Evolutionary conservation across 2,113 vertebrate genomes (phyloP).

Genomic region (Ochotona curzoniae): DNA sequence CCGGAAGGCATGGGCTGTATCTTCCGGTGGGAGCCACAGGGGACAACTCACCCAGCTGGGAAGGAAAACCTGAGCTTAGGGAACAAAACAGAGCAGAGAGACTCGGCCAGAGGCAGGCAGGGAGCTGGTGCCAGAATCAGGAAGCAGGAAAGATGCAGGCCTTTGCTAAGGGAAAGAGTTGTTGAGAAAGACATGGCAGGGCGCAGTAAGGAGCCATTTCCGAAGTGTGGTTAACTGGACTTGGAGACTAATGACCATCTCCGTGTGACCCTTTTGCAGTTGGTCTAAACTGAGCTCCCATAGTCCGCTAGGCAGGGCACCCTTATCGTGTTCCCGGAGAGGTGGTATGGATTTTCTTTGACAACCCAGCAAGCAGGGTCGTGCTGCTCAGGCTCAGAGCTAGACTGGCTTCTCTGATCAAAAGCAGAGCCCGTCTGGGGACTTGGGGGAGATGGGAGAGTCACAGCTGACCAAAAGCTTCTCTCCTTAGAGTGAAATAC

Average conservation of each 20-base stretch:
- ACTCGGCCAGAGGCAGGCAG: neutral
- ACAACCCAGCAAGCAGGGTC: neutral
- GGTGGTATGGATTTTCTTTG: neutral
- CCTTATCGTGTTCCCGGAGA: neutral
- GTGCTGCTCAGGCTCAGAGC: neutral
- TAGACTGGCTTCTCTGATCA: neutral
- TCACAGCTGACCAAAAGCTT: neutral
- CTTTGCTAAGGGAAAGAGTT: neutral
- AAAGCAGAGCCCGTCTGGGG: neutral
- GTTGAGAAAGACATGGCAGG: neutral
- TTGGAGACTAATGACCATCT: neutral
- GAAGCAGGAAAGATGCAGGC: neutral
- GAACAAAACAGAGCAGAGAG: neutral
- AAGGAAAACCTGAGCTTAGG: neutral
- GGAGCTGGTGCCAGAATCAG: neutral
- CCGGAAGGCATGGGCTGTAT: neutral
- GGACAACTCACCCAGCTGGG: neutral
- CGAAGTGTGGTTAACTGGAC: neutral
- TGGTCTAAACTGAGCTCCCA: neutral
- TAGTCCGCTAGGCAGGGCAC: neutral
- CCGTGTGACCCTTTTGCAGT: neutral
- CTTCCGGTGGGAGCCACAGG: neutral
- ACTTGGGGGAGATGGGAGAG: neutral
- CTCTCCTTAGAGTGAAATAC: conserved; percentile 30
- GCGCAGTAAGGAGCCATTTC: neutral